Evolutionary conservation across 2,888 invertebrate species (phyloP).

Genomic region (Bombylius major): DNA sequence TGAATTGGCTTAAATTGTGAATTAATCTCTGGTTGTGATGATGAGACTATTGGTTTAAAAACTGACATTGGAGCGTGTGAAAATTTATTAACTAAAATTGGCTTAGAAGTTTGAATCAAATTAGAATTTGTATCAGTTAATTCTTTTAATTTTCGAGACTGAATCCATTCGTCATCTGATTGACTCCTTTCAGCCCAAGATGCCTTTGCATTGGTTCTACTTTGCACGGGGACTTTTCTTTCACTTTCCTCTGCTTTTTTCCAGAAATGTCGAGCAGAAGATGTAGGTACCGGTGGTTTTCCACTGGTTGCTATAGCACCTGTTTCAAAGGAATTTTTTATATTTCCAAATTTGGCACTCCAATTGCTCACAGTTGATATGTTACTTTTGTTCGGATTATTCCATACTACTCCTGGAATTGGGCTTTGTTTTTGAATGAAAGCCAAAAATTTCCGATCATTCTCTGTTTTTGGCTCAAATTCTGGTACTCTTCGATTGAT

Average conservation of each 20-base stretch:
- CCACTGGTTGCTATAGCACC: conserved; percentile 31
- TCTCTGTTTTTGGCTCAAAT: conserved; percentile 71
- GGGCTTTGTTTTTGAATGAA: conserved; percentile 65
- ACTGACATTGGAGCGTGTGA: conserved; percentile 67
- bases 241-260: conserved; percentile 41
- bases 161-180: background rate
- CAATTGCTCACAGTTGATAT: conserved; percentile 47
- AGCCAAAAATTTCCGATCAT: conserved; percentile 71
- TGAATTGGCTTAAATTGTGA: conserved; percentile 28
- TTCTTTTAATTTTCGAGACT: background rate
- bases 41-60: conserved; percentile 45
- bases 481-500: conserved; percentile 43
- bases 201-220: conserved; percentile 7
- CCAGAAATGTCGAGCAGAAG: conserved; percentile 47
- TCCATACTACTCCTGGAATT: conserved; percentile 34
- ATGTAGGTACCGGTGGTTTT: conserved; percentile 35
- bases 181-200: conserved; percentile 4
- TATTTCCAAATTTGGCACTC: conserved; percentile 71
- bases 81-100: conserved; percentile 52
- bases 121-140: background rate
- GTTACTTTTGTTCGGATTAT: conserved; percentile 24
- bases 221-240: conserved; percentile 22
- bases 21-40: conserved; percentile 21
- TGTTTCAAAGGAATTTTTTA: conserved; percentile 66
- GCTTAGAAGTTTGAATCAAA: conserved; percentile 34